phyloP scores from a whole-genome alignment of 2,113 vertebrate genomes.

The Alectura lathami region DNA sequence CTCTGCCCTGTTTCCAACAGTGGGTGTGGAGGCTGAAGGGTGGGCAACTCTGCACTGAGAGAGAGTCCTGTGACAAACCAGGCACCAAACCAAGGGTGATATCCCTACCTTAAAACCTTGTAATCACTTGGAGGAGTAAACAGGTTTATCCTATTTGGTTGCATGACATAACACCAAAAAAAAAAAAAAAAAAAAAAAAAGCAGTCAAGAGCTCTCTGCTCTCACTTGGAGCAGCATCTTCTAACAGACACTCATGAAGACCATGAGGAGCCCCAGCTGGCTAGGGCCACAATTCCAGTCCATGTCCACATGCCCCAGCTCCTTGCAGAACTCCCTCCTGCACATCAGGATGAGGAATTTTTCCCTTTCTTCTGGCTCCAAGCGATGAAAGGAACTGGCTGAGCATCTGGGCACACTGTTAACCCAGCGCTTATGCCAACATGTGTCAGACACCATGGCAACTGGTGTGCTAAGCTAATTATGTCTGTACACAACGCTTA shows the following conservation, averaged over 20 bases:
- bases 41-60: background rate
- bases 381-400: background rate
- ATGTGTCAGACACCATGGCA: background rate
- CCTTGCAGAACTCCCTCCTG: background rate
- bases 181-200: background rate
- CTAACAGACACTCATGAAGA: background rate
- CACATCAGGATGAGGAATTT: background rate
- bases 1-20: background rate
- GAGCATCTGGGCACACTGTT: background rate
- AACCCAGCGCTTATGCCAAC: background rate
- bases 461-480: background rate
- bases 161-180: background rate
- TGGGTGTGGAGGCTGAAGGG: background rate
- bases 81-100: background rate
- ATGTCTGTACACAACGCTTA: background rate
- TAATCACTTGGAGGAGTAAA: background rate
- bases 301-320: background rate
- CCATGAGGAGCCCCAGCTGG: rapidly evolving
- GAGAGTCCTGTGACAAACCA: background rate
- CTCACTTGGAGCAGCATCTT: background rate
- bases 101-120: background rate
- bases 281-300: background rate
- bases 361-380: background rate
- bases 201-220: rapidly evolving
- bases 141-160: background rate